Percentiles rank a stretch among this genome's conserved stretches.
Conservation (phyloP, 2,797 vertebrate genomes). For the Notolabrus celidotus region DNA sequence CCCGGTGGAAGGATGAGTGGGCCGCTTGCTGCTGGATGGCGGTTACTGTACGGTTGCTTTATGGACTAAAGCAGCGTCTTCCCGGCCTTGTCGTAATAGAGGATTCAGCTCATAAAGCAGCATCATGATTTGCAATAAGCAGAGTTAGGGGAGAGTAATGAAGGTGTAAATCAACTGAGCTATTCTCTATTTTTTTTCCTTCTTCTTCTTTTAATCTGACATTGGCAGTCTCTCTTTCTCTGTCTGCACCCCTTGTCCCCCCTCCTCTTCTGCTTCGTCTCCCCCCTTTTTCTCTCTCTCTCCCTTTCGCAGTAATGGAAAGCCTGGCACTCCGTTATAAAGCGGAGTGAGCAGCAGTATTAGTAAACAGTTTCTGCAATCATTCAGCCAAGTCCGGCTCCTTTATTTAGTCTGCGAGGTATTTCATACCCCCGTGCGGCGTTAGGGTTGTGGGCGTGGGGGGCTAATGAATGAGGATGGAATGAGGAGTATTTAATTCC, state of each 20-base stretch:
- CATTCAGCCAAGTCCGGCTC: conserved; percentile 69
- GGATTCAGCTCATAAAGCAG: conserved; percentile 81
- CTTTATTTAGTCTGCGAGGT: conserved; percentile 53
- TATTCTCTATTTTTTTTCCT: conserved; percentile 45
- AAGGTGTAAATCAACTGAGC: conserved; percentile 80
- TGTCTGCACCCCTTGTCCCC: conserved; percentile 15
- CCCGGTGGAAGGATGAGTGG: conserved; percentile 50
- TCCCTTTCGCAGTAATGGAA: conserved; percentile 68
- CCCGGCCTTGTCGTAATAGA: conserved; percentile 74
- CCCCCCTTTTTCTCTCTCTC: conserved; percentile 26
- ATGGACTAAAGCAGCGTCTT: conserved; percentile 71
- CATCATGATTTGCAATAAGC: conserved; percentile 81
- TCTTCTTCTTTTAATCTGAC: conserved; percentile 68
- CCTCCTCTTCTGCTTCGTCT: conserved; percentile 11
- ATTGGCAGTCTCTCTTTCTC: conserved; percentile 49
- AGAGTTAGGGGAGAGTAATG: conserved; percentile 80
- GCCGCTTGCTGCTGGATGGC: conserved; percentile 52
- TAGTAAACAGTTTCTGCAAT: conserved; percentile 75
- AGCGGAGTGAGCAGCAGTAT: conserved; percentile 76
- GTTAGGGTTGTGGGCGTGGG: conserved; percentile 54
- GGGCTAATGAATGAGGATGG: conserved; percentile 75
- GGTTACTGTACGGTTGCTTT: conserved; percentile 74
- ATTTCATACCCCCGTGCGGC: conserved; percentile 47
- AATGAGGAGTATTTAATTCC: conserved; percentile 78
- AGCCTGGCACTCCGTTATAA: conserved; percentile 73